Evolutionary conservation across 2,797 vertebrate genomes (phyloP).

Genomic region (Dermochelys coriacea): DNA sequence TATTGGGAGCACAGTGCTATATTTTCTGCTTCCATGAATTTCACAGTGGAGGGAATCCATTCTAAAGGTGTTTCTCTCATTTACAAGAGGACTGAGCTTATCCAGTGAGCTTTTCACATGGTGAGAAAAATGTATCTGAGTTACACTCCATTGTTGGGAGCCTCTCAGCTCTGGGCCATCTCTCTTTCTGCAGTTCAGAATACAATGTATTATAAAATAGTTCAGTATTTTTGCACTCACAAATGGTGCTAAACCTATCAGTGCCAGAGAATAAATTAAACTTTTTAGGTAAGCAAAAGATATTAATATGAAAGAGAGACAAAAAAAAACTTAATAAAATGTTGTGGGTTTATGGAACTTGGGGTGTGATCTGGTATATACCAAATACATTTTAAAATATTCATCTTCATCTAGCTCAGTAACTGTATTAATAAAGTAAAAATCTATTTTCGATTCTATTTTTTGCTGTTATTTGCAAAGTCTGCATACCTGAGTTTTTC

Average conservation of each 20-base stretch:
- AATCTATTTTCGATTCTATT: background rate
- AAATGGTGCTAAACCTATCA: slow-evolving; percentile 21
- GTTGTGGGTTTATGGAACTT: background rate
- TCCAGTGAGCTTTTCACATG: slow-evolving; percentile 25
- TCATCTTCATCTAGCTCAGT: background rate
- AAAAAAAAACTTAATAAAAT: background rate
- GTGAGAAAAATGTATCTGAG: slow-evolving; percentile 13
- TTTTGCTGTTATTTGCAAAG: slow-evolving; percentile 9
- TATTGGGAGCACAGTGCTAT: background rate
- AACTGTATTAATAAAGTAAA: background rate
- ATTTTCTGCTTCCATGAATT: background rate
- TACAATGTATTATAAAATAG: background rate
- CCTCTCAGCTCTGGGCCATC: background rate
- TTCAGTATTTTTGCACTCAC: background rate
- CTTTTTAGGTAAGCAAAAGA: background rate
- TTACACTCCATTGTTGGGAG: background rate
- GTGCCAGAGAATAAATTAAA: background rate
- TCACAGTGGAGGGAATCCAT: background rate
- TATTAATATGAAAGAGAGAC: background rate
- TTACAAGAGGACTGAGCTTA: slow-evolving; percentile 20
- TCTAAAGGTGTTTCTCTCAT: background rate
- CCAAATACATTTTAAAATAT: background rate
- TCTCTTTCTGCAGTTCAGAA: background rate
- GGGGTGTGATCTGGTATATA: background rate
- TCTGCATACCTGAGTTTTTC: background rate